These are phyloP conservation scores for Parnassius orleans DNA, from an alignment of 2,888 invertebrate genomes.

Conservation along the genomic window DNA sequence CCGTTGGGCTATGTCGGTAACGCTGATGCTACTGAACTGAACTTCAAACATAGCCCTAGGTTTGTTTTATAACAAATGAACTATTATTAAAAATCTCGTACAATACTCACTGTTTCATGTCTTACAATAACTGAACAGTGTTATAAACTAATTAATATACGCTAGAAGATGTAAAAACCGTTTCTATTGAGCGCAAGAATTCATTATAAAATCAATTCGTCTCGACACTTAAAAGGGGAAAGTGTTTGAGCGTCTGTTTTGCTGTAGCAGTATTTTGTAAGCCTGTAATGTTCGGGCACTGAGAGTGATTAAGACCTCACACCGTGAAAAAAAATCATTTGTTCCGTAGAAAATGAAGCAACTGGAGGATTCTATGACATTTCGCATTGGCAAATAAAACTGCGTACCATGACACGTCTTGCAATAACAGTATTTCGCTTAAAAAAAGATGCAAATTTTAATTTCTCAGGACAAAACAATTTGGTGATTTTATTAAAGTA, in stretches of 20 bases:
- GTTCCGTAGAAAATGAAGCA: slow-evolving; percentile 23
- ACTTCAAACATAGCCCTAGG: too few relatives aligned
- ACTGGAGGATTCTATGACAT: background rate
- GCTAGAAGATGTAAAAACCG: slow-evolving; percentile 20
- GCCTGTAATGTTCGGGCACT: slow-evolving; percentile 10
- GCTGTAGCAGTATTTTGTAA: slow-evolving; percentile 24
- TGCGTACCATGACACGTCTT: too few relatives aligned
- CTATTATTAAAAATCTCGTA: background rate
- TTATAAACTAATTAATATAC: slow-evolving; percentile 7
- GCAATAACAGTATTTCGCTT: too few relatives aligned
- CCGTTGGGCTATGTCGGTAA: too few relatives aligned
- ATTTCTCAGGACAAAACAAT: too few relatives aligned
- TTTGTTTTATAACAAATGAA: too few relatives aligned
- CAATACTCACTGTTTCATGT: background rate
- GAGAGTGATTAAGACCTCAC: slow-evolving; percentile 25
- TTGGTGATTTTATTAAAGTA: too few relatives aligned
- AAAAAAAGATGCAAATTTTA: too few relatives aligned
- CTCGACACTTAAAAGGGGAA: slow-evolving; percentile 41
- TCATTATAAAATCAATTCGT: slow-evolving; percentile 46
- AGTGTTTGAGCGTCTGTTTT: slow-evolving; percentile 36
- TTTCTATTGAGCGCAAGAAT: slow-evolving; percentile 36
- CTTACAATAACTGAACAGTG: background rate
- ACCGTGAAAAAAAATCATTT: slow-evolving; percentile 25
- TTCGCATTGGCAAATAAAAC: too few relatives aligned
- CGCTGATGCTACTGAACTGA: too few relatives aligned